Percentiles rank a stretch among this genome's conserved stretches.
Evolutionary conservation across 2,113 vertebrate species (phyloP).

Genomic region (Uria lomvia): DNA sequence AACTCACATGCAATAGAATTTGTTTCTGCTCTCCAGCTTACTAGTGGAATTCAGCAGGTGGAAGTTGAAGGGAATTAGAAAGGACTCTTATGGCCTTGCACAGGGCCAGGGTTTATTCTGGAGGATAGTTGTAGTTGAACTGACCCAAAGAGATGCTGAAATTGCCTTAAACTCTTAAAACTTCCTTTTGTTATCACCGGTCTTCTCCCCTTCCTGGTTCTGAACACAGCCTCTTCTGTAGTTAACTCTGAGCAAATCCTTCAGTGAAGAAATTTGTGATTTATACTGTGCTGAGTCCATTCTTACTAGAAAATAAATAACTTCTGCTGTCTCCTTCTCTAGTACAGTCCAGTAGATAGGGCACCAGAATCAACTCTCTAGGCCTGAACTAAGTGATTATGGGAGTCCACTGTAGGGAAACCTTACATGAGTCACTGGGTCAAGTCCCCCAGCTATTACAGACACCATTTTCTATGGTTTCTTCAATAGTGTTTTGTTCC

Average conservation of each 20-base stretch:
- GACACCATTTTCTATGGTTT: background rate
- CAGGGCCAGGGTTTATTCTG: background rate
- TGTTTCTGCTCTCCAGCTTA: background rate
- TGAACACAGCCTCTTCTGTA: background rate
- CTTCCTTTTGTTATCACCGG: background rate
- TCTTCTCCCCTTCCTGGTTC: background rate
- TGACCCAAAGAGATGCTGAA: background rate
- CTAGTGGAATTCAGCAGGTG: background rate
- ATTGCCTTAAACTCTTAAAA: background rate
- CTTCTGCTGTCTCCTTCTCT: background rate
- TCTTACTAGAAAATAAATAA: background rate
- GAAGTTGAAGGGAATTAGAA: background rate
- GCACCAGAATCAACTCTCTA: background rate
- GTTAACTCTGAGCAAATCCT: background rate
- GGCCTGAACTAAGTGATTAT: background rate
- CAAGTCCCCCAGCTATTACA: background rate
- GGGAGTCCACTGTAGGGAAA: background rate
- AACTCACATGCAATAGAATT: background rate
- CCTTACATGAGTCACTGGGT: background rate
- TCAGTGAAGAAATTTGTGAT: background rate
- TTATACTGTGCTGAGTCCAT: background rate
- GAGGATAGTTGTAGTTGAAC: background rate
- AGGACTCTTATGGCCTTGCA: background rate
- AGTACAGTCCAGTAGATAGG: background rate
- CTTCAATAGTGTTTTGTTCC: background rate